Conservation (phyloP, 2,113 vertebrate species). For the Heliornis fulica region DNA sequence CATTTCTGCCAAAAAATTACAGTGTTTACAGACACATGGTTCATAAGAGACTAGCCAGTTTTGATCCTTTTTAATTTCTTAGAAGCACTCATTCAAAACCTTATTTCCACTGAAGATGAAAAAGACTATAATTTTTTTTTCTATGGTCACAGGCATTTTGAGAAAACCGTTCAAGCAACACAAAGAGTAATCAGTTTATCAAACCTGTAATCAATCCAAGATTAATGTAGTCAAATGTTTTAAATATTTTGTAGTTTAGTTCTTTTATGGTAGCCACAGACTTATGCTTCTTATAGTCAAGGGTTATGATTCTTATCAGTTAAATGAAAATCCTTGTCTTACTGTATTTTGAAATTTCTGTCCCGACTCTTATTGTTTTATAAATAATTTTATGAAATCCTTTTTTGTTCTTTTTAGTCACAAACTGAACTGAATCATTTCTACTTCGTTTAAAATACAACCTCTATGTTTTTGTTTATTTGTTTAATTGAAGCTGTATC, state of each 20-base stretch:
- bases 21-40: background rate
- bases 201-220: background rate
- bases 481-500: background rate
- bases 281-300: background rate
- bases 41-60: background rate
- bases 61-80: background rate
- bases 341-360: background rate
- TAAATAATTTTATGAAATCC: background rate
- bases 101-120: background rate
- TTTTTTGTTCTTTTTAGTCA: background rate
- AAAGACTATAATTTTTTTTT: background rate
- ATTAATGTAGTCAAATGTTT: background rate
- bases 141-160: background rate
- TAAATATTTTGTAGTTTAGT: background rate
- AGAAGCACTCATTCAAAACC: background rate
- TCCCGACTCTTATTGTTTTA: background rate
- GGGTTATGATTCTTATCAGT: background rate
- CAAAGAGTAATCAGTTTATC: background rate
- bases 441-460: background rate
- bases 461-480: background rate
- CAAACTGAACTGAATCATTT: fast-evolving
- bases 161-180: background rate
- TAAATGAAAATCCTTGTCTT: background rate
- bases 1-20: background rate
- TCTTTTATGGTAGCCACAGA: background rate